Percentiles rank a stretch among this genome's conserved stretches.
Conservation (phyloP, 2,113 vertebrate genomes). For the Pseudorasbora parva region DNA sequence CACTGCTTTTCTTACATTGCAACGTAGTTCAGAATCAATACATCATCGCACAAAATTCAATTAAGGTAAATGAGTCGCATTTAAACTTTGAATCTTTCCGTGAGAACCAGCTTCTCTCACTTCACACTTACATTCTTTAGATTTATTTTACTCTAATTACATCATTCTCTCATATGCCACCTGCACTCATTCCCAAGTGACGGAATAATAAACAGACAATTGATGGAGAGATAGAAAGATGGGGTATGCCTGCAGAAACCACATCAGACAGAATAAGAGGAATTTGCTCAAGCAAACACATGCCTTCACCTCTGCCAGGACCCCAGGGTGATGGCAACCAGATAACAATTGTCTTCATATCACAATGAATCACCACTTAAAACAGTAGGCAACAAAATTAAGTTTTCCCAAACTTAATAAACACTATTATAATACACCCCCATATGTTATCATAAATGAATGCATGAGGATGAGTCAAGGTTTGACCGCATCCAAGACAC, state of each 20-base stretch:
- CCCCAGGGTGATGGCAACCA: neutral
- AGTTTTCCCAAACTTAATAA: neutral
- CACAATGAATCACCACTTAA: neutral
- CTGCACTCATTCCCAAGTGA: neutral
- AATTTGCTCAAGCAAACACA: neutral
- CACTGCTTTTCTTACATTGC: neutral
- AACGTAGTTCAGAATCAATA: neutral
- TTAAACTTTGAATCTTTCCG: neutral
- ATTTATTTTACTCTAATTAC: conserved; percentile 12
- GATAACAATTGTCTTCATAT: neutral
- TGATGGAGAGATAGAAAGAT: neutral
- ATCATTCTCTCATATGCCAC: neutral
- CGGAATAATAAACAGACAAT: neutral
- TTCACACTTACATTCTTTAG: neutral
- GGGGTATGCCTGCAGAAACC: neutral
- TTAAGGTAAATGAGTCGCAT: neutral
- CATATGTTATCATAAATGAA: neutral
- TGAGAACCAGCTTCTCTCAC: neutral
- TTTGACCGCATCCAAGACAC: too few species aligned
- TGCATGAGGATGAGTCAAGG: too few species aligned
- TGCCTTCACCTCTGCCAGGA: neutral
- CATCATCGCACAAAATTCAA: neutral
- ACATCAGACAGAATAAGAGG: neutral
- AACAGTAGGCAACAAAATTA: neutral
- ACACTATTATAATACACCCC: neutral